Base-by-base conservation (phyloP, 2,888 invertebrate genomes). In the Junonia oenone region DNA sequence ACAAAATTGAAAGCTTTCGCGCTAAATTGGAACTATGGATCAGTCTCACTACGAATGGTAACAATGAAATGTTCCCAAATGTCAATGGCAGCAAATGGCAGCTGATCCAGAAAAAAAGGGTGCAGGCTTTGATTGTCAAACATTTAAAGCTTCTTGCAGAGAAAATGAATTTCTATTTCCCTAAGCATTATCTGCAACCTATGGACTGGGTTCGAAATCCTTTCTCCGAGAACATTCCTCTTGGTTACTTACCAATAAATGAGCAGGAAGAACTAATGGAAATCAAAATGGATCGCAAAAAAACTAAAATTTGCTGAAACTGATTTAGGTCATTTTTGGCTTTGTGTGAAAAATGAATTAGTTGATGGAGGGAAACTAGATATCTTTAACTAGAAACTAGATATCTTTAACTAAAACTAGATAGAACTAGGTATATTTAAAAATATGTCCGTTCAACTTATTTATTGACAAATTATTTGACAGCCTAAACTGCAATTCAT, bases 21-120 rank as follows among this genome's bases (percentile, higher is more conserved):
- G 45, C 57, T 55, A 61, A 58, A 43, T 62, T 62, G 54, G 53
- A 51, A 43, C 52, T 58, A 60, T 59, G 59, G 62, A 63, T 57
- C 51, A 62, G 62, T 52, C 58, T 52, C 55, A 54, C 58, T 52
- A 60, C 56, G 51, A 60, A 61, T 58, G 56, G 49, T 60, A 62
- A 51, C 58, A 63, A 63, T 62, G 57, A 59, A 62, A 63, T 58
- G 53, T 63, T 63, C 56, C 60, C 58, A 48, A 62, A 62, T 63
- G 55, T 46, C n/a, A n/a, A n/a, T n/a, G n/a, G n/a, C n/a, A n/a
- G n/a, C n/a, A n/a, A 53, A 62, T 57, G 53, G 45, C 59, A 52
- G 56, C 57, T 33, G 58, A 60, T 58, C 54, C 64, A 60, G 58
- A 59, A 56, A 62, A 43, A 43, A 43, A n/a, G 40, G 19, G n/a